These are phyloP conservation scores for Lycophotia porphyrea DNA, from an alignment of 2,888 invertebrate species.

Conservation along the genomic window DNA sequence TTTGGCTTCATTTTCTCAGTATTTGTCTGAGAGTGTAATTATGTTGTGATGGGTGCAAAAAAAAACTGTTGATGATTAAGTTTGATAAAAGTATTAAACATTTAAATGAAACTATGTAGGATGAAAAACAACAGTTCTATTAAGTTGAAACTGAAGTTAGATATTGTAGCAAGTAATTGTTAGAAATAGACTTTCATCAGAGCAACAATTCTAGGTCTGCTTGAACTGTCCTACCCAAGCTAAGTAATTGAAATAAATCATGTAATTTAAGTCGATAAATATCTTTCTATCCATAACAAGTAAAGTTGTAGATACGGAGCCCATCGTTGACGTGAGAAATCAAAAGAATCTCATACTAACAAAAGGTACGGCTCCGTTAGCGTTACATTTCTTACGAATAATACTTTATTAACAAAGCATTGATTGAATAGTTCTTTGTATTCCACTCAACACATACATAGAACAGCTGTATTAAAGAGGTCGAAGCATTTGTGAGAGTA, in stretches of 20 bases:
- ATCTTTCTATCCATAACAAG: background rate
- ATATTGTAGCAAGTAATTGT: background rate
- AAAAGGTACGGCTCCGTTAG: constrained; percentile 14
- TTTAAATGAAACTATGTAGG: background rate
- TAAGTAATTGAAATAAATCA: background rate
- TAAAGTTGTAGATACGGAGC: background rate
- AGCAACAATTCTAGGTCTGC: background rate
- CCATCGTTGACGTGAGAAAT: constrained; percentile 16
- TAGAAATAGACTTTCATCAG: background rate
- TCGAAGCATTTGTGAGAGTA: background rate
- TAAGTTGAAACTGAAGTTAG: background rate
- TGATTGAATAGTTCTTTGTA: constrained; percentile 22
- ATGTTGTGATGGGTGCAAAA: constrained; percentile 8
- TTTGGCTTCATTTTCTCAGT: constrained; percentile 6
- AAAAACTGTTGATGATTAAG: constrained; percentile 1
- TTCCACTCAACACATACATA: background rate
- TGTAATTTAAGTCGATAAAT: background rate
- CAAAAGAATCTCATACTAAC: constrained; percentile 13
- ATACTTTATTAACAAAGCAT: constrained; percentile 7
- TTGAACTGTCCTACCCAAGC: background rate
- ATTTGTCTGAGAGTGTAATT: constrained; percentile 18
- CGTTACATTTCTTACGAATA: constrained; percentile 12
- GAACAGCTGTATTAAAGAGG: background rate
- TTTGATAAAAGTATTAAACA: background rate
- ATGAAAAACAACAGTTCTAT: too few relatives aligned